Base-by-base conservation (phyloP, 2,888 invertebrate genomes). In the Pyrocoelia pectoralis region DNA sequence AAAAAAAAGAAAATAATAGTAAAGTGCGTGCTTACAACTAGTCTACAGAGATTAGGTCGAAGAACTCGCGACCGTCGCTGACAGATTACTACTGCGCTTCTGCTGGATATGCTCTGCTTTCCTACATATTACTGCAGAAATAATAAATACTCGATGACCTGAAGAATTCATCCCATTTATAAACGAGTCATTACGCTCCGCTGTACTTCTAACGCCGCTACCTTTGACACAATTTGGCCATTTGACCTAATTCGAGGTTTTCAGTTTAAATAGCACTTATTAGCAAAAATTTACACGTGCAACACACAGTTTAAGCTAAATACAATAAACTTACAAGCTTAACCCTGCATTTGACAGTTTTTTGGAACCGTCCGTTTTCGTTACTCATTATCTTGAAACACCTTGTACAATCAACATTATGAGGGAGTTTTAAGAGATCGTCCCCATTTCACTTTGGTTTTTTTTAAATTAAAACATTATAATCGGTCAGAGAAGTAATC, bases 11-110 rank as follows among this genome's bases (percentile, higher is more conserved):
- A 59, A 54, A 61, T 59, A 61, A 70, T 56, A 65, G n/a, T n/a
- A 67, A 67, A 61, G 67, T 69, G 68, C 71, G 68, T 72, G 68
- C 65, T 65, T 68, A 68, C 65, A 60, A 62, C 67, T 69, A 67
- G 62, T 64, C 68, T 66, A 68, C 68, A 46, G 69, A 56, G 69
- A 70, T 72, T 72, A 71, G 73, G 71, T 73, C 73, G 71, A 70
- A 68, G 73, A 62, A 68, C 72, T 65, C 65, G 57, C 58, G 61
- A 58, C 65, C 61, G 33, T n/a, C 33, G 61, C 28, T 50, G 65
- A 29, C 48, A 28, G 55, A 50, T 54, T 56, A 58, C 61, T 65
- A 65, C 65, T 65, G 57, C 65, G 65, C 60, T 51, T 14, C 54
- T 33, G 33, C 33, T 33, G 40, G 46, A 54, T 51, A 48, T 43